Conservation (phyloP, 2,888 invertebrate species). For the Lypha dubia region DNA sequence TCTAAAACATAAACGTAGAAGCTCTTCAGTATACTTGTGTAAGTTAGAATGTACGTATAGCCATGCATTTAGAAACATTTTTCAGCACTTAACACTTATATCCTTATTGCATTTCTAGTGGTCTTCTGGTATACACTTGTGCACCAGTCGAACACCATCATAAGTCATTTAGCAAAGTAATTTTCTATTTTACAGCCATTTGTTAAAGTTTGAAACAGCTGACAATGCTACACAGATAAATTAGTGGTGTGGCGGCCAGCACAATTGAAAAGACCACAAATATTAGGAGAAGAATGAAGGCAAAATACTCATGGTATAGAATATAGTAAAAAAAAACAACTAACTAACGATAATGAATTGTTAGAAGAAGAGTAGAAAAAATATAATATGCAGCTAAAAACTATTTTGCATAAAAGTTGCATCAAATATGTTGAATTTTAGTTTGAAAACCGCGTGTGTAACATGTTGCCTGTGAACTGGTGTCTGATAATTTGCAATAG, state of each 20-base stretch:
- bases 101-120: slow-evolving; percentile 55
- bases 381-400: slow-evolving; percentile 41
- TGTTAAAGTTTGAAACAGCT: slow-evolving; percentile 70
- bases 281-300: slow-evolving; percentile 52
- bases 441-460: slow-evolving; percentile 59
- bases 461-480: slow-evolving; percentile 36
- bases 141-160: slow-evolving; percentile 48
- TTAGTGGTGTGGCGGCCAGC: slow-evolving; percentile 65
- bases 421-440: slow-evolving; percentile 53
- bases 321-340: too few relatives aligned
- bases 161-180: slow-evolving; percentile 71
- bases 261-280: slow-evolving; percentile 60
- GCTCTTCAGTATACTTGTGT: not conserved
- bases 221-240: slow-evolving; percentile 71
- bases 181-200: slow-evolving; percentile 67
- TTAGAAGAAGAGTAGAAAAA: not conserved
- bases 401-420: slow-evolving; percentile 67
- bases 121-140: slow-evolving; percentile 32
- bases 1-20: not conserved
- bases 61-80: not conserved
- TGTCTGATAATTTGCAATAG: slow-evolving; percentile 20
- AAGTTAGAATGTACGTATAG: too few relatives aligned
- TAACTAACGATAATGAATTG: slow-evolving; percentile 14
- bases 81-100: not conserved
- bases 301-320: not conserved